Evolutionary conservation across 1,140 invertebrate genomes (phyloP).

Genomic region (Elymnias hypermnestra): DNA sequence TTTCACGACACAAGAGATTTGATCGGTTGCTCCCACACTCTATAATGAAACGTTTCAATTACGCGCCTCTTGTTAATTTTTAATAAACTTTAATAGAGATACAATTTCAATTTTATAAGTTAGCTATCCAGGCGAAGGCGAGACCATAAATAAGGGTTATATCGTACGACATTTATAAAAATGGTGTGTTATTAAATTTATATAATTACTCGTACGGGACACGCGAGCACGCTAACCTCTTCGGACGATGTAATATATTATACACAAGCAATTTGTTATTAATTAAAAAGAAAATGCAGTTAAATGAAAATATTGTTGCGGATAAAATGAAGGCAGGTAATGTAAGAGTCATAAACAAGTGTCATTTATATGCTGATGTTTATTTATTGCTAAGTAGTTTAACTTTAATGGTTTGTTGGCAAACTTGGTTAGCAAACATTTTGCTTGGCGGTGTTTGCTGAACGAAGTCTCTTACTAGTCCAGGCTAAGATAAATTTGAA

Average conservation of each 20-base stretch:
- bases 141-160: background rate
- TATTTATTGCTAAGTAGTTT: too few species aligned
- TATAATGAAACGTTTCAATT: conserved; percentile 10
- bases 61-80: conserved; percentile 1
- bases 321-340: background rate
- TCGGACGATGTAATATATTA: conserved; percentile 1
- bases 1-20: too few species aligned
- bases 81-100: conserved; percentile 10
- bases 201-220: background rate
- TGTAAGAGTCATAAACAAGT: too few species aligned
- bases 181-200: background rate
- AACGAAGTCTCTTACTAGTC: too few species aligned
- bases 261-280: background rate
- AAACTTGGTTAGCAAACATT: too few species aligned
- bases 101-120: conserved; percentile 2
- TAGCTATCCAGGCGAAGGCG: background rate
- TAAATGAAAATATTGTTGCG: conserved; percentile 2
- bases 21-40: background rate
- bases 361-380: too few species aligned
- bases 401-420: too few species aligned
- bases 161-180: background rate
- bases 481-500: too few species aligned
- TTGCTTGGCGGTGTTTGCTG: too few species aligned
- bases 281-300: conserved; percentile 1
- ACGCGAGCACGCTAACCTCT: conserved; percentile 1